phyloP scores from a whole-genome alignment of 2,888 invertebrate species.

The Diarsia brunnea region DNA sequence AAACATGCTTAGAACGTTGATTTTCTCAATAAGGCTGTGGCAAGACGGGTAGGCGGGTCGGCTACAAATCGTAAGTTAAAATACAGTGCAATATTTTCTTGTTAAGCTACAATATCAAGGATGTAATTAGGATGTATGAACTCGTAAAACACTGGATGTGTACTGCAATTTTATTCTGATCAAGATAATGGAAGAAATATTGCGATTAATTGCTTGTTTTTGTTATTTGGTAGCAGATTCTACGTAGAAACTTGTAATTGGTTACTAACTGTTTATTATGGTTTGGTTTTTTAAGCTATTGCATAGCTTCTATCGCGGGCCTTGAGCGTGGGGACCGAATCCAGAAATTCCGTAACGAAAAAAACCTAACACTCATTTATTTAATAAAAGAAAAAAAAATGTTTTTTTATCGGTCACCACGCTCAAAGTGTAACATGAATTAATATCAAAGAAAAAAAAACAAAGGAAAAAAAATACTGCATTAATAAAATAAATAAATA shows the following conservation, averaged over 20 bases:
- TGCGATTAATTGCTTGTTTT: constrained; percentile 34
- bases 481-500: too few relatives aligned
- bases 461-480: too few relatives aligned
- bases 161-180: constrained; percentile 37
- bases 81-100: constrained; percentile 58
- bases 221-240: constrained; percentile 12
- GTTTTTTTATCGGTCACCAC: too few relatives aligned
- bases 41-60: constrained; percentile 38
- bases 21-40: constrained; percentile 54
- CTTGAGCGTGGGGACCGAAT: too few relatives aligned
- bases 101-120: constrained; percentile 39
- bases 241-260: neutral
- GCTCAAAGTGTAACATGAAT: too few relatives aligned
- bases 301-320: too few relatives aligned
- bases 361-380: too few relatives aligned
- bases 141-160: constrained; percentile 34
- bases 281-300: constrained; percentile 24
- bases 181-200: constrained; percentile 52
- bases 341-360: too few relatives aligned
- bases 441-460: too few relatives aligned
- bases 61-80: constrained; percentile 33
- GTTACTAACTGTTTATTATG: constrained; percentile 24
- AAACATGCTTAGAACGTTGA: constrained; percentile 54
- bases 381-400: too few relatives aligned
- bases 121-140: constrained; percentile 50